Evolutionary conservation across 2,888 invertebrate genomes (phyloP), one percentile per base, ranked within the genome.

Genomic region (Phengaris alcon): DNA sequence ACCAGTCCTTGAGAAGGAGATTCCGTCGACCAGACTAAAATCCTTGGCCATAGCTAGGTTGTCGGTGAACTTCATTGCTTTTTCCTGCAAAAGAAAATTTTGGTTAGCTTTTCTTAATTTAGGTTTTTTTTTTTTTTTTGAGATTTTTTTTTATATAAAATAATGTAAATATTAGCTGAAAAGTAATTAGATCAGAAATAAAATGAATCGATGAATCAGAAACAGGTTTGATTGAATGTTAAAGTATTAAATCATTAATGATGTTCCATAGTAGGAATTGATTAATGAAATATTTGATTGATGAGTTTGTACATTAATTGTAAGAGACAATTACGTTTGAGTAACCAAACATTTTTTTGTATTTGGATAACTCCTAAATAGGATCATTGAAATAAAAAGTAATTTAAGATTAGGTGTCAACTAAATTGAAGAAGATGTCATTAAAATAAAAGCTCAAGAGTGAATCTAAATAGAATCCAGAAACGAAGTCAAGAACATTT

Each of bases 21-120:
- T 83, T 5, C 93, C 93, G 81, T 93, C 93, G 6, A 87, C 83
- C 0, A 93, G 78, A 51, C 84, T 88, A 48, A 93, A 79, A 76
- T 90, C 93, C 78, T 93, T 92, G 0, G 93, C 87, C n/a, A 86
- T 81, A 0, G 92, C 93, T 59, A 93, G 79, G 79, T 93, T 93
- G 78, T 93, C 93, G 7, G 93, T 90, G 77, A 89, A 89, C 79
- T 87, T 91, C 91, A 93, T 87, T 46, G 93, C 92, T 80, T 93
- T 93, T 85, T 93, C 93, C 93, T 93, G 89, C 48, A 80, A 85
- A 82, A 77, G 72, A 74, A 77, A 77, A 54, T 7, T 10, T 51
- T 35, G 7, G 51, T 78, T 72, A 77, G 54, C 9, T 4, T 69
- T 5, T 13, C n/a, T 10, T n/a, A 15, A 6, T 15, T 59, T 1